These are phyloP conservation scores for Lasioglossum leucozonium DNA, from an alignment of 2,888 invertebrate genomes.

Conservation along the genomic window DNA sequence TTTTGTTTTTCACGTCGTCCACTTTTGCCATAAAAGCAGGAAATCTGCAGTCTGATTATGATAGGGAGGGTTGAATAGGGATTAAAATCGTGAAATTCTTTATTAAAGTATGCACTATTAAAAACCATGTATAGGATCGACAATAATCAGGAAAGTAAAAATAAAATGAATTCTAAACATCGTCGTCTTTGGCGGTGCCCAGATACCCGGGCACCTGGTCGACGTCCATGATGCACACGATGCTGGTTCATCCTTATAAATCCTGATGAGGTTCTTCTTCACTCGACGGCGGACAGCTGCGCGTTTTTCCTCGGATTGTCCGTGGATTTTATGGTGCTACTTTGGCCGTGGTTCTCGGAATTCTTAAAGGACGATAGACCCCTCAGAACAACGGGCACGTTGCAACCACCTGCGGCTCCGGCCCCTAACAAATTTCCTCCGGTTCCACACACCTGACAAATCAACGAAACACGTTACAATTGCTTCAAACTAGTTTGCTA, in stretches of 20 bases:
- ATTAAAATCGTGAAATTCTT: constrained; percentile 46
- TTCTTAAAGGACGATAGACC: constrained; percentile 71
- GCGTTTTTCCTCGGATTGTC: constrained; percentile 69
- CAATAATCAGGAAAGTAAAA: constrained; percentile 48
- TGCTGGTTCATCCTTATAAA: constrained; percentile 60
- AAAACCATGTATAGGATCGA: constrained; percentile 56
- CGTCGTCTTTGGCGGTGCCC: constrained; percentile 6
- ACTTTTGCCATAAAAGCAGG: too few relatives aligned
- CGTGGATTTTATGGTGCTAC: constrained; percentile 58
- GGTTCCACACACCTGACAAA: constrained; percentile 65
- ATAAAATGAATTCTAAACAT: constrained; percentile 44
- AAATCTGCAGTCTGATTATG: too few relatives aligned
- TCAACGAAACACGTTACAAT: not conserved
- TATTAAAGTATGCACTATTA: constrained; percentile 54
- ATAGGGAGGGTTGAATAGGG: too few relatives aligned
- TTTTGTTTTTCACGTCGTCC: not conserved
- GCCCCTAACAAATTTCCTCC: constrained; percentile 63
- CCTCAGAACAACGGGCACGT: constrained; percentile 64
- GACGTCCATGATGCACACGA: constrained; percentile 25
- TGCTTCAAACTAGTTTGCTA: not conserved
- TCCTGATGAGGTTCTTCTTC: constrained; percentile 15
- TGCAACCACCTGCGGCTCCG: constrained; percentile 65
- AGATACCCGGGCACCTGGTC: not conserved
- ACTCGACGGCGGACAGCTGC: constrained; percentile 62
- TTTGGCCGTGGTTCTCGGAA: constrained; percentile 70